phyloP scores from a whole-genome alignment of 2,888 invertebrate genomes.

The Spodoptera picta region DNA sequence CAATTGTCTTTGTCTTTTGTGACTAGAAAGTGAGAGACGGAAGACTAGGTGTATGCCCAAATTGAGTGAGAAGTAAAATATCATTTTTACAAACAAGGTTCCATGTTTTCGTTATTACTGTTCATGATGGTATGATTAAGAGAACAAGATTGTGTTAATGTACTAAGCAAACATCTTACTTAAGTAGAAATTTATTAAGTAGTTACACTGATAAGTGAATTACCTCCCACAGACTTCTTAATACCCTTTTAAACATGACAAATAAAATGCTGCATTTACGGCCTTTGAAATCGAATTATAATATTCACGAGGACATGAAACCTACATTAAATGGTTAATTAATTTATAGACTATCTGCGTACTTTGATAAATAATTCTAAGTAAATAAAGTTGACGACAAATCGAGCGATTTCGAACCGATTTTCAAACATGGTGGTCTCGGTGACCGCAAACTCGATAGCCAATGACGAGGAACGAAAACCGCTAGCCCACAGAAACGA shows the following conservation, averaged over 20 bases:
- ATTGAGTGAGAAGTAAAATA: slow-evolving; percentile 65
- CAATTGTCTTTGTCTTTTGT: slow-evolving; percentile 48
- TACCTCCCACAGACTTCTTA: slow-evolving; percentile 52
- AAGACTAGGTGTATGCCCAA: slow-evolving; percentile 40
- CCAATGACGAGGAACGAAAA: slow-evolving; percentile 67
- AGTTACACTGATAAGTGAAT: slow-evolving; percentile 42
- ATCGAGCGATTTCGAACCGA: slow-evolving; percentile 61
- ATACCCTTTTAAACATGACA: slow-evolving; percentile 7
- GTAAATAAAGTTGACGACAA: slow-evolving; percentile 41
- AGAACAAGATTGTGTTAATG: slow-evolving; percentile 61
- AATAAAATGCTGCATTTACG: slow-evolving; percentile 29
- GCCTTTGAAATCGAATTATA: slow-evolving; percentile 26
- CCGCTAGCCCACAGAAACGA: slow-evolving; percentile 60
- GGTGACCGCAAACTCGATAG: slow-evolving; percentile 71
- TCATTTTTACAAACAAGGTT: slow-evolving; percentile 69
- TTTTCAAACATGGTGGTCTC: slow-evolving; percentile 62
- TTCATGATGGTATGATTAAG: slow-evolving; percentile 62
- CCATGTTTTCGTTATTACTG: slow-evolving; percentile 56
- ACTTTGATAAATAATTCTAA: slow-evolving; percentile 20
- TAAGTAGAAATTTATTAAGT: slow-evolving; percentile 57
- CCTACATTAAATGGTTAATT: slow-evolving; percentile 12
- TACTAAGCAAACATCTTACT: slow-evolving; percentile 46
- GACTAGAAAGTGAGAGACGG: slow-evolving; percentile 52
- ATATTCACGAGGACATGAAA: slow-evolving; percentile 34
- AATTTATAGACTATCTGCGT: slow-evolving; percentile 2